Base-by-base conservation (phyloP, 2,888 invertebrate species). In the Patella ulyssiponensis region DNA sequence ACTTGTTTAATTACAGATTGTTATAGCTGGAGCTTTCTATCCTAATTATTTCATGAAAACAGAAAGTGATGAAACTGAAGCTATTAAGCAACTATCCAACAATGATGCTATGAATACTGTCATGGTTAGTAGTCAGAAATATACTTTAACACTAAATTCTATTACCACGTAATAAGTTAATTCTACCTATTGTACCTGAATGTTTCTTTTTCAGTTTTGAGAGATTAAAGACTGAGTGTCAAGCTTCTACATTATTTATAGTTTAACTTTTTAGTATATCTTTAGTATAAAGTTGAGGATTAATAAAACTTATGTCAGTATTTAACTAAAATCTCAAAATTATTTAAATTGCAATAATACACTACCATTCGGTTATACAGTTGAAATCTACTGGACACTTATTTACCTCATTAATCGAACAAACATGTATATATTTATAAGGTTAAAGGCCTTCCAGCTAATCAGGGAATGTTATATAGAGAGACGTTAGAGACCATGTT, bases 21-120 rank as follows among this genome's bases (percentile, higher is more conserved):
- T 95, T n/a, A 92, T 96, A 56, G 95, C 95, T 78, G 97, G 96
- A 2, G 97, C 98, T 1, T 97, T 97, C 92, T 98, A 97, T 92
- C 98, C 98, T 0, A 95, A 98, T 91, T 98, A 96, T 91, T 98
- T 96, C 92, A 91, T 95, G 27, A 93, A 94, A 54, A 93, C 93
- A 74, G 93, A 93, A 76, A 91, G 93, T 0, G 93, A 94, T 80
- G 95, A 96, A 88, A 92, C 94, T 0, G 94, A 94, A 51, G 94
- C 95, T 0, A 93, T 94, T 4, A 94, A 94, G 83, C 88, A 91
- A 0, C 92, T 97, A 0, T 94, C 94, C 27, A 96, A 96, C 0
- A 92, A 94, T 53, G 95, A 97, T 92, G 97, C 97, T 0, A 94
- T 94, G 75, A 94, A 93, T 79, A 95, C 97, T 0, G 96, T 96